Evolutionary conservation across 2,797 vertebrate genomes (phyloP).

Genomic region (Phrynocephalus forsythii): DNA sequence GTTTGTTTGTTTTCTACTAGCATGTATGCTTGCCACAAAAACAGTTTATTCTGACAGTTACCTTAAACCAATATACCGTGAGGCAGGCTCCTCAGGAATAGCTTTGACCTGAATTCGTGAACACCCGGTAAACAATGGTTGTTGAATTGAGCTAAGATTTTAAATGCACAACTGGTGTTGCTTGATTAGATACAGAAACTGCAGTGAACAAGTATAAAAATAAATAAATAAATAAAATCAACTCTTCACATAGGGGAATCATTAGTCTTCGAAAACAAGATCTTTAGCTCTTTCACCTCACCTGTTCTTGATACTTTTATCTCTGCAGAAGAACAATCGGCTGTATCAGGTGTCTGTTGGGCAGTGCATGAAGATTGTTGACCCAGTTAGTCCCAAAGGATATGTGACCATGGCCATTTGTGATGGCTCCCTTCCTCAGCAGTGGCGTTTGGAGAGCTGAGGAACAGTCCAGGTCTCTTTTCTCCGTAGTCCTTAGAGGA

Average conservation of each 20-base stretch:
- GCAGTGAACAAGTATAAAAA: background rate
- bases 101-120: background rate
- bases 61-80: background rate
- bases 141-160: background rate
- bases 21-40: background rate
- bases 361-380: slow-evolving; percentile 88
- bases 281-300: background rate
- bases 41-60: background rate
- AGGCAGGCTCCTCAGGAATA: background rate
- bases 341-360: slow-evolving; percentile 96
- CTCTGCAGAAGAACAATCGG: slow-evolving; percentile 85
- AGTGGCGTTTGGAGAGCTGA: slow-evolving; percentile 90
- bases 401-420: slow-evolving; percentile 94
- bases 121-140: background rate
- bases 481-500: slow-evolving; percentile 6
- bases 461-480: accelerated
- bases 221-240: background rate
- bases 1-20: no score
- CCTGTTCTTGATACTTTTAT: slow-evolving; percentile 4
- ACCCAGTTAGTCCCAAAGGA: slow-evolving; percentile 83
- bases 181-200: background rate
- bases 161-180: background rate
- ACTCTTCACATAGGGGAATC: background rate
- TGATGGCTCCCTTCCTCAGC: slow-evolving; percentile 85
- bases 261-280: background rate